Evolutionary conservation across 2,113 vertebrate species (phyloP), one percentile per base, ranked within the genome.

Genomic region (Apodemus speciosus): DNA sequence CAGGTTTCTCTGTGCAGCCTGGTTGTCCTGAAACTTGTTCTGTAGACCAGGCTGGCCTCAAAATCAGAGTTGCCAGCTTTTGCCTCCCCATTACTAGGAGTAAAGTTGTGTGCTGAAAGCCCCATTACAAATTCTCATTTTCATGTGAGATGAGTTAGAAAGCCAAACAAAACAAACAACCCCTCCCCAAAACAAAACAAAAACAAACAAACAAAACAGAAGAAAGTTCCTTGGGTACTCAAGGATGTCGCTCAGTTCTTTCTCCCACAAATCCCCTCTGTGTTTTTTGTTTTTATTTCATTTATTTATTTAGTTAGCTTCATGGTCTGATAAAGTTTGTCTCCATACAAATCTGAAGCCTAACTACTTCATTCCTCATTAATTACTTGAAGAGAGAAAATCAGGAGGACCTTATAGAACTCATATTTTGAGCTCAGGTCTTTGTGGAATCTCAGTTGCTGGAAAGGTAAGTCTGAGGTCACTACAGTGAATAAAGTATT

Each of bases 261-360:
- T 46, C 43, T 46, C 43, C 43, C 43, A 46, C 43, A 46, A 46
- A 46, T 46, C 43, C 43, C 43, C 43, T 46, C 43, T 46, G 43
- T 46, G 43, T 46, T 46, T 46, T 46, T 46, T 46, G 43, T 46
- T 46, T 46, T 46, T 46, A 46, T 46, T 46, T 46, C 60, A 38
- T 60, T 81, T 81, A 83, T 60, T 60, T 81, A 81, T 40, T 40
- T 40, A 58, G 35, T 40, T 40, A 58, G 35, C 3, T 32, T 21
- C 40, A 51, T 85, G 4, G 46, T 80, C 53, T 68, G 91, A 96
- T 46, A 94, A 93, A 95, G n/a, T 51, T 40, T 80, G 16, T 91
- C 40, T 64, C 58, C 56, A 46, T 46, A 64, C 27, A 64, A 32
- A 6, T 84, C 27, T 43, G 38, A 84, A 84, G 25, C 25, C 38